phyloP scores from a whole-genome alignment of 2,888 invertebrate genomes.

The Hololepta plana region DNA sequence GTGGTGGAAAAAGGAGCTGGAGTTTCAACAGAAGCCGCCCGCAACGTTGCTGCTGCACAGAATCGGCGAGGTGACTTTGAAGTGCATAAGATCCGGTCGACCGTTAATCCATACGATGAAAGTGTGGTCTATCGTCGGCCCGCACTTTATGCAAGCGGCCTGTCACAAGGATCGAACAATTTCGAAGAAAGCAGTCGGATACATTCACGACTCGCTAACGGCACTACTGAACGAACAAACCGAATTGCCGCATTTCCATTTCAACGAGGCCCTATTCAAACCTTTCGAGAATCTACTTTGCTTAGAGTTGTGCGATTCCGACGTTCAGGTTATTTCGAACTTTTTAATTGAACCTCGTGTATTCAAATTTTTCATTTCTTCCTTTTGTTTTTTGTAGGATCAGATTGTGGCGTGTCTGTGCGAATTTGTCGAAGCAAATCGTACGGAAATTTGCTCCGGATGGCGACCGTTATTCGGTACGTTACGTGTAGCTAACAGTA shows the following conservation, averaged over 20 bases:
- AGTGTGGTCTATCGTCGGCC: conserved; percentile 82
- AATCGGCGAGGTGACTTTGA: conserved; percentile 74
- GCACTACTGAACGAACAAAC: conserved; percentile 71
- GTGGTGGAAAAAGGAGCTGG: conserved; percentile 26
- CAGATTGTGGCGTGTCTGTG: conserved; percentile 88
- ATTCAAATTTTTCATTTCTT: conserved; percentile 1
- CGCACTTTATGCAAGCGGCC: conserved; percentile 90
- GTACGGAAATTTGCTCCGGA: conserved; percentile 84
- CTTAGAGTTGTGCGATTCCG: conserved; percentile 81
- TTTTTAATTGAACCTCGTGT: conserved; percentile 3
- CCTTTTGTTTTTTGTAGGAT: conserved; percentile 35
- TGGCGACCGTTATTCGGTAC: conserved; percentile 95
- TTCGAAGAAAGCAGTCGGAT: conserved; percentile 79
- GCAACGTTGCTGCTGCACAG: conserved; percentile 54
- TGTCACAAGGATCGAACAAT: conserved; percentile 79
- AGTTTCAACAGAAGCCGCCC: conserved; percentile 27
- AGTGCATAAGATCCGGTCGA: conserved; percentile 69
- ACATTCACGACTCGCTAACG: conserved; percentile 83
- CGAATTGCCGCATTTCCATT: conserved; percentile 85
- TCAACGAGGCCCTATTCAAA: conserved; percentile 86
- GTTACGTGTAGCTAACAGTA: conserved; percentile 63
- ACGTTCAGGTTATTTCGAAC: conserved; percentile 53
- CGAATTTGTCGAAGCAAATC: conserved; percentile 88
- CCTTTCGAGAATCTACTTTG: conserved; percentile 90
- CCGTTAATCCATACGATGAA: conserved; percentile 84